Evolutionary conservation across 2,113 vertebrate genomes (phyloP).

Genomic region (Barnardius zonarius): DNA sequence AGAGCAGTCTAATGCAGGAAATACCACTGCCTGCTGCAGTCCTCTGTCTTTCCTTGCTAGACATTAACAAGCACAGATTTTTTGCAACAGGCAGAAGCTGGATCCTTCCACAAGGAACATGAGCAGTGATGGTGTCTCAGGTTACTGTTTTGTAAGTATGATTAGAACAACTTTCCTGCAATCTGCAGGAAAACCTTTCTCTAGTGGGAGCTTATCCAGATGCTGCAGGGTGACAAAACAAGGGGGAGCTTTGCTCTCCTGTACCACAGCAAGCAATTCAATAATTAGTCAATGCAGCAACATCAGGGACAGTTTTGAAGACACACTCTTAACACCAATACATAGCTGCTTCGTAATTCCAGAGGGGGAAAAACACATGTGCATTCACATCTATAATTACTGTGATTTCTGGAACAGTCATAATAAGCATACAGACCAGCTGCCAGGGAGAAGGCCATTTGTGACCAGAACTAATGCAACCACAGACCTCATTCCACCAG

Average conservation of each 20-base stretch:
- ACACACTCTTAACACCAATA: rapidly evolving
- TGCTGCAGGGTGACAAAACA: neutral
- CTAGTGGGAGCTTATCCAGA: neutral
- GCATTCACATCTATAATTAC: neutral
- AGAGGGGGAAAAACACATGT: neutral
- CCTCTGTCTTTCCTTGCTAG: neutral
- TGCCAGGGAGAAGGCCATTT: neutral
- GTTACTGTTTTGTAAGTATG: neutral
- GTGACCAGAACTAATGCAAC: neutral
- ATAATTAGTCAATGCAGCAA: neutral
- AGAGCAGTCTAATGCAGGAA: neutral
- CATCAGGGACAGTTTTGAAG: neutral
- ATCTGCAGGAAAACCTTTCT: neutral
- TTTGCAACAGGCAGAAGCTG: neutral
- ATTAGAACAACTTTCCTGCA: neutral
- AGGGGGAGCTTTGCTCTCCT: neutral
- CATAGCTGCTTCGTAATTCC: neutral
- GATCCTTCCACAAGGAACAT: neutral
- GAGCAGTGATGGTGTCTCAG: neutral
- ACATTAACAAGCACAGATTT: neutral
- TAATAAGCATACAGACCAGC: neutral
- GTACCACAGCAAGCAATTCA: neutral
- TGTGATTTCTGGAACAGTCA: neutral
- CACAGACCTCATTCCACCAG: neutral
- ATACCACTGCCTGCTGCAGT: neutral